These are phyloP conservation scores for Rhodophaea formosa DNA, from an alignment of 2,888 invertebrate species.

Conservation along the genomic window DNA sequence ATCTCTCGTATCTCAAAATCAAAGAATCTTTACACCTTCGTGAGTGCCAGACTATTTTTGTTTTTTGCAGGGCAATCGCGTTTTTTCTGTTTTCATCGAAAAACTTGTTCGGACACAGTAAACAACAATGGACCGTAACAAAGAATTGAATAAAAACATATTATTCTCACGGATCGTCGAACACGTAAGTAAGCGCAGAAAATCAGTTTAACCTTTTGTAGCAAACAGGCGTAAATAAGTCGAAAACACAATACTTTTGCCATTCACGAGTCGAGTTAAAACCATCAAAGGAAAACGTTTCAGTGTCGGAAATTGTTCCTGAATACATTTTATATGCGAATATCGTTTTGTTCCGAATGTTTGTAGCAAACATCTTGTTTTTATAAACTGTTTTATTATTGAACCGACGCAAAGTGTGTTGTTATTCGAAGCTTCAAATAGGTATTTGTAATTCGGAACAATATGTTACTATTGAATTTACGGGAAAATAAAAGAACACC, in stretches of 20 bases:
- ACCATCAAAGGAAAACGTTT: background rate
- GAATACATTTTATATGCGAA: background rate
- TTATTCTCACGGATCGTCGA: background rate
- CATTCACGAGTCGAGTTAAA: background rate
- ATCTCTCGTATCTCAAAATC: too few relatives aligned
- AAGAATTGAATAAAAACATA: background rate
- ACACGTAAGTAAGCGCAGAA: slow-evolving; percentile 1
- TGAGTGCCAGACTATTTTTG: too few relatives aligned
- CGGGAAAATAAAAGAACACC: too few relatives aligned
- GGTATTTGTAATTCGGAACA: too few relatives aligned
- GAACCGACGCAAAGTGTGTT: background rate
- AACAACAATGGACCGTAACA: background rate
- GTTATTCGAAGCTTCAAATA: background rate
- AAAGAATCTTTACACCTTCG: too few relatives aligned
- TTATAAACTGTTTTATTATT: background rate
- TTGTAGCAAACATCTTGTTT: background rate
- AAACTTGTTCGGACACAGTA: too few relatives aligned
- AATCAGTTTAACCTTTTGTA: background rate
- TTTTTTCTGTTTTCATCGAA: too few relatives aligned
- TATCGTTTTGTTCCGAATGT: background rate
- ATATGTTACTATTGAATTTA: too few relatives aligned
- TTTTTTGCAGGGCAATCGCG: too few relatives aligned
- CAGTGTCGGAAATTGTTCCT: background rate
- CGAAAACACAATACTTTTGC: slow-evolving; percentile 4
- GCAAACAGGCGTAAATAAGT: slow-evolving; percentile 1